phyloP scores from a whole-genome alignment of 2,888 invertebrate species.

The Agrochola lota region DNA sequence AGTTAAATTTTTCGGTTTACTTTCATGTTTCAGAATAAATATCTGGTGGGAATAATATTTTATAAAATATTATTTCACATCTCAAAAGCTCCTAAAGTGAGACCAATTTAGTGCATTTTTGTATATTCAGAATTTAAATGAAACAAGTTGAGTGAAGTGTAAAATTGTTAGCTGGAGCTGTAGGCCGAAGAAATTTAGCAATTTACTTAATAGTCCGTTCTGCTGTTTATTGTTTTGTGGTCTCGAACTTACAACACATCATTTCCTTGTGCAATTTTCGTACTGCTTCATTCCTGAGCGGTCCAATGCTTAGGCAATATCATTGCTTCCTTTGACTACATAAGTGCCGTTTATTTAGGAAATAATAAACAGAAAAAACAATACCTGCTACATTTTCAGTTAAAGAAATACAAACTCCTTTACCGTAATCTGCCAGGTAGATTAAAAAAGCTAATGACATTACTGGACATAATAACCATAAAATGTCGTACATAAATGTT shows the following conservation, averaged over 20 bases:
- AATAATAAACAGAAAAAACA: background rate
- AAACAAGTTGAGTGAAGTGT: conserved; percentile 55
- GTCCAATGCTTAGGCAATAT: conserved; percentile 62
- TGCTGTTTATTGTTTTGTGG: conserved; percentile 72
- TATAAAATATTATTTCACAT: too few species aligned
- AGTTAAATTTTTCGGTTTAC: background rate
- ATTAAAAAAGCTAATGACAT: conserved; percentile 24
- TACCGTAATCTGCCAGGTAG: background rate
- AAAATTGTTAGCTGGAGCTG: conserved; percentile 58
- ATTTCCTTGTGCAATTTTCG: conserved; percentile 67
- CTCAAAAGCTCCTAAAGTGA: conserved; percentile 45
- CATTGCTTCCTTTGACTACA: conserved; percentile 59
- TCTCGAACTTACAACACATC: conserved; percentile 67
- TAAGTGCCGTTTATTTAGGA: background rate
- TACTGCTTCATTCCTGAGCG: conserved; percentile 62
- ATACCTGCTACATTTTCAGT: background rate
- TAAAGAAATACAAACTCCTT: conserved; percentile 26
- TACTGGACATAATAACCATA: conserved; percentile 42
- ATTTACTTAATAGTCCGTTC: conserved; percentile 70
- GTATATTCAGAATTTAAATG: conserved; percentile 54
- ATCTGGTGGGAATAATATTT: too few species aligned
- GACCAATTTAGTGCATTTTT: conserved; percentile 48
- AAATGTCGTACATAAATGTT: conserved; percentile 66
- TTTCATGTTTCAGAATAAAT: background rate
- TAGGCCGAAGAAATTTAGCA: conserved; percentile 68